Conservation (phyloP, 2,888 invertebrate species). For the Chaetogeoica ovagalla region DNA sequence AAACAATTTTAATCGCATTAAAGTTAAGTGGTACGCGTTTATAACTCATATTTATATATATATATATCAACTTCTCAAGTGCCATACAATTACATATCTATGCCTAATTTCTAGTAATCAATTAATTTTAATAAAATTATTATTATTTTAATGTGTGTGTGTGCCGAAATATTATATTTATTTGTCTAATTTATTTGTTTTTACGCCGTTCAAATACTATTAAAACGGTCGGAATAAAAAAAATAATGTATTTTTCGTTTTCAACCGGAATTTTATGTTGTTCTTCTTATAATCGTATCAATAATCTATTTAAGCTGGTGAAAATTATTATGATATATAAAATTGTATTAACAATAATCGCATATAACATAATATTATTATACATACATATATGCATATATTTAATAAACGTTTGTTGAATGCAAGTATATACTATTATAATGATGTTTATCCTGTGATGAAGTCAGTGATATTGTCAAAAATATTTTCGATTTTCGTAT, state of each 20-base stretch:
- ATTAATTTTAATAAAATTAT: slow-evolving; percentile 21
- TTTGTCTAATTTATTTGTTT: slow-evolving; percentile 21
- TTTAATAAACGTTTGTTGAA: slow-evolving; percentile 51
- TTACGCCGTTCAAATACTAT: not conserved
- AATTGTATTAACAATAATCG: slow-evolving; percentile 49
- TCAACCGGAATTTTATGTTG: slow-evolving; percentile 43
- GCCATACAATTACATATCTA: slow-evolving; percentile 22
- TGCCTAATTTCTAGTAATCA: not conserved
- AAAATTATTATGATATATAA: slow-evolving; percentile 14
- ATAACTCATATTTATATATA: no score
- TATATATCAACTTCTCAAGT: slow-evolving; percentile 30
- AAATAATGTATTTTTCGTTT: slow-evolving; percentile 43
- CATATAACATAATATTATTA: slow-evolving; percentile 24
- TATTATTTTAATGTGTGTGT: not conserved
- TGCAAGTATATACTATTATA: slow-evolving; percentile 28
- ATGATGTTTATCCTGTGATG: slow-evolving; percentile 30
- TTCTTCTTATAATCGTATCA: slow-evolving; percentile 44
- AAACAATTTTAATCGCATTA: not conserved
- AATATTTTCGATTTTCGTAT: not conserved
- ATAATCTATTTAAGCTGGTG: slow-evolving; percentile 32
- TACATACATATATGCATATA: slow-evolving; percentile 9
- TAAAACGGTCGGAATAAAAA: not conserved
- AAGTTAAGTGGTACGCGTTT: not conserved
- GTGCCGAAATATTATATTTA: slow-evolving; percentile 18
- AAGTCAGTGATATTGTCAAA: slow-evolving; percentile 8